Base-by-base conservation (phyloP, 2,113 vertebrate genomes). In the Raja brachyura region DNA sequence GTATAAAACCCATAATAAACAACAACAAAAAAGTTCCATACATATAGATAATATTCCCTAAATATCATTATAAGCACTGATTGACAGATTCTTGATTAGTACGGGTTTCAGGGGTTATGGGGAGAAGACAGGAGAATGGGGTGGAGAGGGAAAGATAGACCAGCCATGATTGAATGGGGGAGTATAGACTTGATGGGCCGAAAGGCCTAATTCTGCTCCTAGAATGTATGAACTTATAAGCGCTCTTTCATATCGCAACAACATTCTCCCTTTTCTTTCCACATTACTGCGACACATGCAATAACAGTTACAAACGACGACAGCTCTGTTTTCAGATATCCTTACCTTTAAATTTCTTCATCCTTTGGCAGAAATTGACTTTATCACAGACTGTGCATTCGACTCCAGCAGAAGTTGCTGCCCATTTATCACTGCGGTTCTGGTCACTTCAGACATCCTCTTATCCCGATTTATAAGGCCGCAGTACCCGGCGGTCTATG, bases 301-400 rank as follows among this genome's bases (percentile, higher is more conserved):
- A 48, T 0, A 68, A 22, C n/a, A 14, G n/a, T 61, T 85, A 56
- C 25, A 85, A 85, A 28, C 8, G 22, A 85, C 16, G 54, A 48
- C 79, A 20, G 25, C 10, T 56, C 9, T 16, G 13, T 10, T 39
- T 39, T 8, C 1, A 33, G 3, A 18, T 25, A 8, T 0, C n/a
- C 63, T 31, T 90, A 90, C 88, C 88, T 90, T 90, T 22, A 68
- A 22, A 25, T 16, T 48, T 90, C 88, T 22, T 90, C 66, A 70
- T 90, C 68, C 16, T 90, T 33, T 7, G 8, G 31, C 68, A 22
- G 2, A 39, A 18, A 68, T 85, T 25, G n/a, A 81, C 78, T 20
- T 48, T 48, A 33, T 20, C 33, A 18, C 48, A 20, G 83, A 3
- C 25, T 66, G 31, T 3, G 33, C 48, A 1, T 31, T 70, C 33